Percentiles rank a stretch among this genome's conserved stretches.
These are phyloP conservation scores for Hyperoodon ampullatus DNA, from an alignment of 2,113 vertebrate species.

Conservation along the genomic window DNA sequence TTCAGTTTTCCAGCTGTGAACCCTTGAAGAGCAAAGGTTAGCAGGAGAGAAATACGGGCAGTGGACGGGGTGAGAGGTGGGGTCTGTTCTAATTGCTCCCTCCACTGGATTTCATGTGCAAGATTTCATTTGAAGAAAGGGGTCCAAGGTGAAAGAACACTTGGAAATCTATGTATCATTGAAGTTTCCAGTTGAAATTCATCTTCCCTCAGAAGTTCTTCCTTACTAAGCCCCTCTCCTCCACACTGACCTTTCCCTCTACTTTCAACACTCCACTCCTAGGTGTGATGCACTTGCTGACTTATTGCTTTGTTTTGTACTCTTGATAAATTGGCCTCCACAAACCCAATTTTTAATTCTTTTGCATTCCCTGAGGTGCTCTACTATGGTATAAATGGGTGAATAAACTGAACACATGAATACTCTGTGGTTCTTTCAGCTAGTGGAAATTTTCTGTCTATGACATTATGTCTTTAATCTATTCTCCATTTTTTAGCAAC, in stretches of 20 bases:
- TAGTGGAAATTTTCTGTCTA: constrained; percentile 9
- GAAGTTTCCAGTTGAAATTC: neutral
- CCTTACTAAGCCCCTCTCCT: neutral
- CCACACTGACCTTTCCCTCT: neutral
- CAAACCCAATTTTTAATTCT: neutral
- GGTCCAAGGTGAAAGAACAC: neutral
- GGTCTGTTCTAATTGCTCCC: neutral
- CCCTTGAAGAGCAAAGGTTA: neutral
- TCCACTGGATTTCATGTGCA: neutral
- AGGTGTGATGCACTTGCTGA: neutral
- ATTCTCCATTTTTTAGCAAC: constrained; percentile 9
- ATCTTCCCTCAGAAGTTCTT: neutral
- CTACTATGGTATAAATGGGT: constrained; percentile 53
- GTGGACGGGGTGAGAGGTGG: neutral
- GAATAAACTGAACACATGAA: neutral
- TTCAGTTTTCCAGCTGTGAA: neutral
- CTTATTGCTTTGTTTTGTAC: neutral
- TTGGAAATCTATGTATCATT: neutral
- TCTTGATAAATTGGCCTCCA: neutral
- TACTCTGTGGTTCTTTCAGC: constrained; percentile 20
- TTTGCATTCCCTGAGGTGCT: constrained; percentile 20
- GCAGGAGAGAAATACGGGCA: neutral
- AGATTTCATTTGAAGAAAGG: neutral
- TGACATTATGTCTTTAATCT: constrained; percentile 39
- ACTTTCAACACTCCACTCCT: neutral